Evolutionary conservation across 2,113 vertebrate genomes (phyloP).

Genomic region (Meleagris gallopavo): DNA sequence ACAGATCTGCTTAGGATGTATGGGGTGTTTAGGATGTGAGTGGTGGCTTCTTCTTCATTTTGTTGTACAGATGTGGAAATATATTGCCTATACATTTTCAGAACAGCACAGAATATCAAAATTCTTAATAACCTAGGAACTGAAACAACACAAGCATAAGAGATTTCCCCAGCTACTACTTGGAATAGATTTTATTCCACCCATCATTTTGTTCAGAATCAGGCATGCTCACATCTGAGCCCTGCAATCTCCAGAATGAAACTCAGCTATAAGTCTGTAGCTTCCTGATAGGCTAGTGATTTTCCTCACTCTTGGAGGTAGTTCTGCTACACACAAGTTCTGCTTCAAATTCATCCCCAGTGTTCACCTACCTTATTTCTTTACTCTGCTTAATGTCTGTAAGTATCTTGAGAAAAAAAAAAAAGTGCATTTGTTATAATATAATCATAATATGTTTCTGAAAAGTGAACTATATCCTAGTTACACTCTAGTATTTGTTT

Average conservation of each 20-base stretch:
- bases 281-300: not conserved
- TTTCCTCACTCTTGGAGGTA: not conserved
- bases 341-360: not conserved
- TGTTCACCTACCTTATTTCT: not conserved
- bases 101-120: not conserved
- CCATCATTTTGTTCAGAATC: not conserved
- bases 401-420: not conserved
- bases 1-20: not conserved
- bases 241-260: not conserved
- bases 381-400: not conserved
- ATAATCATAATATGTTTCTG: not conserved
- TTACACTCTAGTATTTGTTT: not conserved
- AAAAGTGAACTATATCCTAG: not conserved
- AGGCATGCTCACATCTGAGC: not conserved
- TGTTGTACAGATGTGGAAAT: not conserved
- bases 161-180: not conserved
- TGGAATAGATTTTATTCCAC: not conserved
- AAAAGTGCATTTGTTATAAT: fast-evolving
- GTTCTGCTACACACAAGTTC: not conserved
- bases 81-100: not conserved
- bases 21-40: no score
- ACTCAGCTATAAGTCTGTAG: not conserved
- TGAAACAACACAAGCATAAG: not conserved
- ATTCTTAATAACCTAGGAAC: not conserved
- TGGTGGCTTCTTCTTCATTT: not conserved